Base-by-base conservation (phyloP, 1,140 invertebrate species). In the Drosophila suzukii region DNA sequence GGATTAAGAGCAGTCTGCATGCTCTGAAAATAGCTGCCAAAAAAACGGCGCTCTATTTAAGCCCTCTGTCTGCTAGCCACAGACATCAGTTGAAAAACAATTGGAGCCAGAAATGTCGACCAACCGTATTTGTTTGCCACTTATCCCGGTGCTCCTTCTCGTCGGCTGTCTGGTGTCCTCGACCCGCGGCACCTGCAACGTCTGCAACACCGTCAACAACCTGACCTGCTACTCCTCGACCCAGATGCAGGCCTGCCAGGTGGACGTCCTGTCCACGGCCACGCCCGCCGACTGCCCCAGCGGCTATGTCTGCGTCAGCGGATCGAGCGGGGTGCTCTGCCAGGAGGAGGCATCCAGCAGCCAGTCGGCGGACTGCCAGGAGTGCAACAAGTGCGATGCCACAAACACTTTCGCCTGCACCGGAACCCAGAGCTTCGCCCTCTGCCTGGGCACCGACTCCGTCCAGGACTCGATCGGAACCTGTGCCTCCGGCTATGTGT, bases 401-500 rank as follows among this genome's bases (percentile, higher is more conserved):
- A 85, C 3, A 30, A 43, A 56, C 6, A 86, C 74, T 0, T 92
- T 92, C 38, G 91, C 91, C 58, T 92, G 91, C 68, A 92, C 91
- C 4, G 75, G 79, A 8, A 60, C 72, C 15, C 61, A 47, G 17
- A 86, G 62, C 41, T 92, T 86, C 50, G 78, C 88, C 0, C 67
- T 91, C 27, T 92, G 91, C 49, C 60, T 86, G 49, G 88, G 88
- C 49, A 83, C 76, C 17, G 34, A 20, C 8, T 55, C 53, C 27
- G 67, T 71, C 1, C 75, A 75, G 8, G 38, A 65, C 17, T 78
- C 77, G 3, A 10, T 6, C 4, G 90, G 81, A 43, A 78, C 43
- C 41, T 92, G 91, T 75, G 63, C 57, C 27, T 6, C 56, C 1
- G 73, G 70, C 36, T 82, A 79, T 47, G 81, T 92, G 24, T 92